phyloP scores from a whole-genome alignment of 2,888 invertebrate genomes.

The Doris montereyensis region DNA sequence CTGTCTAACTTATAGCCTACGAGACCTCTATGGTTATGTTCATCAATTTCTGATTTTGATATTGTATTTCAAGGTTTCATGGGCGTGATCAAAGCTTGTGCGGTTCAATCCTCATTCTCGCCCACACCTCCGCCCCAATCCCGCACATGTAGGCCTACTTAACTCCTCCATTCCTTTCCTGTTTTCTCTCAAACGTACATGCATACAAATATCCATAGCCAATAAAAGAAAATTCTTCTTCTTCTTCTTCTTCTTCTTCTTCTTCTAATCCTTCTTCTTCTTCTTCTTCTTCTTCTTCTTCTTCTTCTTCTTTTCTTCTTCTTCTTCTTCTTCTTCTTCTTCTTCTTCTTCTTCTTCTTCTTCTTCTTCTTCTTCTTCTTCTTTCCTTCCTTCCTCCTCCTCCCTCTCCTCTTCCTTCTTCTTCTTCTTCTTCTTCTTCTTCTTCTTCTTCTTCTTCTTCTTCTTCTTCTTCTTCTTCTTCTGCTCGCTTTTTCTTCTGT shows the following conservation, averaged over 20 bases:
- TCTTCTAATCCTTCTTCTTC: too few relatives aligned
- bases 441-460: not conserved
- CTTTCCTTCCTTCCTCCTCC: not conserved
- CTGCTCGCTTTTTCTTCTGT: too few relatives aligned
- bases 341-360: too few relatives aligned
- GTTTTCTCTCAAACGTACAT: not conserved
- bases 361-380: not conserved
- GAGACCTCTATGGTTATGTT: too few relatives aligned
- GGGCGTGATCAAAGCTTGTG: too few relatives aligned
- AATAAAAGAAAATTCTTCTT: too few relatives aligned
- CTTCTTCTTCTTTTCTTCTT: not conserved
- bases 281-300: not conserved
- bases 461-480: too few relatives aligned
- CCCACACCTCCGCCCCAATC: not conserved
- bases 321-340: not conserved
- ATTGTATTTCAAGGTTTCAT: too few relatives aligned
- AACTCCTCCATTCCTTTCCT: not conserved
- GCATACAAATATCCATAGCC: not conserved
- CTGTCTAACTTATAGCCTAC: too few relatives aligned
- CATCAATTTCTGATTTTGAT: too few relatives aligned
- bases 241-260: too few relatives aligned
- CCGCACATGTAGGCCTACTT: not conserved
- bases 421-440: not conserved
- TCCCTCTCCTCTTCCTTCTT: not conserved
- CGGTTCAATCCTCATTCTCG: too few relatives aligned